These are phyloP conservation scores for Ennomos quercinarius DNA, from an alignment of 2,888 invertebrate genomes.

Conservation along the genomic window DNA sequence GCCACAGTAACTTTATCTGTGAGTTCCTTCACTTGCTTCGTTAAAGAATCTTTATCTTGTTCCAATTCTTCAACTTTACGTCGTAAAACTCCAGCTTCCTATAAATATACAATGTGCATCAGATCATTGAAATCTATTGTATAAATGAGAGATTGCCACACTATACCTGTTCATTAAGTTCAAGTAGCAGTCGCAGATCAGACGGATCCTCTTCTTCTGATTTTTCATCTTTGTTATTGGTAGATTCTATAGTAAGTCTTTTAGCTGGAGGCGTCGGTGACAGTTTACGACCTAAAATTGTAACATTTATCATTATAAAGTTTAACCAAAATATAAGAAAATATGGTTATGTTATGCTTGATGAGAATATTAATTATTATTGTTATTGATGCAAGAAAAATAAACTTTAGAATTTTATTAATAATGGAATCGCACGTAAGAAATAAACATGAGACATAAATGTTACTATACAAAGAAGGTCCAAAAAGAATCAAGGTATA, in stretches of 20 bases:
- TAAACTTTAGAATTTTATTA: slow-evolving; percentile 35
- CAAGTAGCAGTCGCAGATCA: slow-evolving; percentile 93
- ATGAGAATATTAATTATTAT: slow-evolving; percentile 6
- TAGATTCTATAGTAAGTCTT: slow-evolving; percentile 87
- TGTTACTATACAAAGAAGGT: slow-evolving; percentile 47
- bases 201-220: slow-evolving; percentile 93
- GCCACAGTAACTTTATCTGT: slow-evolving; percentile 88
- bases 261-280: slow-evolving; percentile 89
- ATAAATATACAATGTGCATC: slow-evolving; percentile 34
- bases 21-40: slow-evolving; percentile 91
- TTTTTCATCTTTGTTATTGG: slow-evolving; percentile 89
- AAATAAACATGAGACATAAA: slow-evolving; percentile 30
- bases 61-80: slow-evolving; percentile 94
- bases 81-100: slow-evolving; percentile 93
- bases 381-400: slow-evolving; percentile 33
- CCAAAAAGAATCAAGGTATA: slow-evolving; percentile 41
- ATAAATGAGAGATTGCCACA: background rate
- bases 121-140: background rate
- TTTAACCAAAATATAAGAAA: slow-evolving; percentile 7
- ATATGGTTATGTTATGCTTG: slow-evolving; percentile 6
- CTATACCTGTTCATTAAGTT: slow-evolving; percentile 92
- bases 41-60: slow-evolving; percentile 90
- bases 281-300: slow-evolving; percentile 86
- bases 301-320: slow-evolving; percentile 13
- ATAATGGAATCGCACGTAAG: slow-evolving; percentile 44